Conservation (phyloP, 2,113 vertebrate genomes). For the Acanthochromis polyacanthus region DNA sequence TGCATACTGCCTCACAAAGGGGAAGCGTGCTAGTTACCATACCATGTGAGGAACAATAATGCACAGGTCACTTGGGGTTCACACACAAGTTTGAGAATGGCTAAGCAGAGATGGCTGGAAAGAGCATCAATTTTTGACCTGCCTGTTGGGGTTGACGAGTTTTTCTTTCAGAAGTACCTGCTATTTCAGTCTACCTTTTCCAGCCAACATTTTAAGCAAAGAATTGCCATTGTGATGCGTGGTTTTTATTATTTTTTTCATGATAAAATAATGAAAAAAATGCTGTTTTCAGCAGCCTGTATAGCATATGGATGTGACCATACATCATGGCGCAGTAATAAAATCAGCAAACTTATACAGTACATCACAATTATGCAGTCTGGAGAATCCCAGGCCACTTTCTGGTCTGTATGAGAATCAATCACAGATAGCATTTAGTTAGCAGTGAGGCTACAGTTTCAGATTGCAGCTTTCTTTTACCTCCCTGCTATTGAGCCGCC, state of each 20-base stretch:
- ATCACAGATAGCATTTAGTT: background rate
- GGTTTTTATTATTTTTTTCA: background rate
- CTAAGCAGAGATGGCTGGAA: constrained; percentile 35
- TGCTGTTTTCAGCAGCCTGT: background rate
- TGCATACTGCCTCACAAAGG: constrained; percentile 61
- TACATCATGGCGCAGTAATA: background rate
- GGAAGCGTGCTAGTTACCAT: constrained; percentile 47
- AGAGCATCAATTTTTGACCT: constrained; percentile 21
- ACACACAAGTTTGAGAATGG: constrained; percentile 15
- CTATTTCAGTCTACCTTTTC: background rate
- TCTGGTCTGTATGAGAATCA: background rate
- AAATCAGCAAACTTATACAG: background rate
- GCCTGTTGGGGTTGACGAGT: constrained; percentile 8
- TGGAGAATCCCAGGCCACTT: background rate
- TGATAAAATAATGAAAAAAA: background rate
- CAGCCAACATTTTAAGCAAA: background rate
- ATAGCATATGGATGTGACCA: background rate
- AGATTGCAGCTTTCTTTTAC: background rate
- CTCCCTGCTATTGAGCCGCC: background rate
- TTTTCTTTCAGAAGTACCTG: background rate
- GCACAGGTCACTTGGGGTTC: constrained; percentile 37
- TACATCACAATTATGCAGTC: background rate
- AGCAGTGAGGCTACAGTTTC: background rate
- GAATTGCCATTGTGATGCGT: background rate
- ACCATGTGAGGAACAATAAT: constrained; percentile 58